Conservation (phyloP, 2,797 vertebrate genomes). For the Benthosema pterotum region DNA sequence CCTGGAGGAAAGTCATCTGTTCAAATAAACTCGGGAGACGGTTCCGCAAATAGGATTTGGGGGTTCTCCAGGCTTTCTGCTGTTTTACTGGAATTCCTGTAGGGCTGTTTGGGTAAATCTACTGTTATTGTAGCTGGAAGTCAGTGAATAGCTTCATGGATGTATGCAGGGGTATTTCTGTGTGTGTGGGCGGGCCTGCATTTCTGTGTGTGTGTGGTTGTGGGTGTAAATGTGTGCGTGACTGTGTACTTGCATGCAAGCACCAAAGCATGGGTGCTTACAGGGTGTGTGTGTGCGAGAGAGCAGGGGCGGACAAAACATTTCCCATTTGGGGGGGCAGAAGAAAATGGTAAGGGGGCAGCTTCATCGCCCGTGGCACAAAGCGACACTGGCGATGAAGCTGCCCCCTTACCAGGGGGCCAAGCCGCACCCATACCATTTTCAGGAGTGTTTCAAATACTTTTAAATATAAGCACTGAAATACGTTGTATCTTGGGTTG, state of each 20-base stretch:
- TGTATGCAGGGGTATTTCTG: constrained; percentile 1
- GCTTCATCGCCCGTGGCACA: no score
- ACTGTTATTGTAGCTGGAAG: constrained; percentile 28
- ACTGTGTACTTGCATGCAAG: not conserved
- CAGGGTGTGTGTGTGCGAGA: not conserved
- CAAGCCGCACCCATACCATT: no score
- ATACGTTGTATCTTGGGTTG: no score
- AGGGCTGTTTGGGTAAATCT: constrained; percentile 22
- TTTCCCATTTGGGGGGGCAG: no score
- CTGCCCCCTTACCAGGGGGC: no score
- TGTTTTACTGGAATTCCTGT: constrained; percentile 30
- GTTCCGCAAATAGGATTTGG: constrained; percentile 25
- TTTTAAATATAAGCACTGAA: no score
- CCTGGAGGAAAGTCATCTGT: constrained; percentile 29
- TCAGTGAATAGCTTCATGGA: constrained; percentile 1
- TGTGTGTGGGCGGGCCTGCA: not conserved
- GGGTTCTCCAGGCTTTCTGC: constrained; percentile 25
- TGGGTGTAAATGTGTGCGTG: not conserved
- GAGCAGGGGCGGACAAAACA: no score
- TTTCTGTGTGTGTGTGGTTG: not conserved
- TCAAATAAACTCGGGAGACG: constrained; percentile 26
- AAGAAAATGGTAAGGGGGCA: no score
- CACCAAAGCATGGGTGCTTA: not conserved
- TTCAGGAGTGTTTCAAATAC: no score
- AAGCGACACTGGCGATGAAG: no score